Conservation (phyloP, 1,140 invertebrate genomes). For the Dinoponera quadriceps region DNA sequence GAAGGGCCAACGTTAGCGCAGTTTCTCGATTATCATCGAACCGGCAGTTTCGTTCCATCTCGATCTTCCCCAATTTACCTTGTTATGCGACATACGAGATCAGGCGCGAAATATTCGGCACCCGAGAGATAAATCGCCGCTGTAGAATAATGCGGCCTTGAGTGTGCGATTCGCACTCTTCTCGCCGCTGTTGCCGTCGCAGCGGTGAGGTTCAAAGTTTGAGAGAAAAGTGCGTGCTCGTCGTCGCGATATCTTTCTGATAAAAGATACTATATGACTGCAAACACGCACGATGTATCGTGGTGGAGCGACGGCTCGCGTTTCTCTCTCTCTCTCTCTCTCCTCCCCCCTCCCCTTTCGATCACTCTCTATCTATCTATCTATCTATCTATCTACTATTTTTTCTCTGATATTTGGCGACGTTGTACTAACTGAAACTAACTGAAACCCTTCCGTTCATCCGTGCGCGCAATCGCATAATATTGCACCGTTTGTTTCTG, state of each 20-base stretch:
- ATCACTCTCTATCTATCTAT: too few species aligned
- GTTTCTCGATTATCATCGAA: too few species aligned
- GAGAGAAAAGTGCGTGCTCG: constrained; percentile 38
- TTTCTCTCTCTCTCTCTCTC: constrained; percentile 2
- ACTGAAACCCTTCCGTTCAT: constrained; percentile 38
- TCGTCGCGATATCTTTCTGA: constrained; percentile 47
- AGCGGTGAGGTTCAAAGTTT: constrained; percentile 31
- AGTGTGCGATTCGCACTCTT: constrained; percentile 38
- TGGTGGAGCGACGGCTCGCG: constrained; percentile 17
- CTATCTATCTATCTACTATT: too few species aligned
- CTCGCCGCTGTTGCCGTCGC: not conserved
- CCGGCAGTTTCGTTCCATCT: too few species aligned
- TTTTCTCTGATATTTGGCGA: constrained; percentile 30
- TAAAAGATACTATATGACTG: constrained; percentile 52
- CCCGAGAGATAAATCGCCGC: constrained; percentile 19
- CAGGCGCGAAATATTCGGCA: not conserved
- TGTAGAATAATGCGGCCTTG: constrained; percentile 39
- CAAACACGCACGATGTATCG: constrained; percentile 46
- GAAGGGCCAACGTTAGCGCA: too few species aligned
- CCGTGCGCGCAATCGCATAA: not conserved
- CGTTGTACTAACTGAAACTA: constrained; percentile 32
- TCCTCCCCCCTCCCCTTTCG: too few species aligned
- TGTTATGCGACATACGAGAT: not conserved
- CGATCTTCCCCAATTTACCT: too few species aligned
- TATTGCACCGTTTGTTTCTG: constrained; percentile 32